Evolutionary conservation across 2,113 vertebrate species (phyloP).

Genomic region (Argyrosomus japonicus): DNA sequence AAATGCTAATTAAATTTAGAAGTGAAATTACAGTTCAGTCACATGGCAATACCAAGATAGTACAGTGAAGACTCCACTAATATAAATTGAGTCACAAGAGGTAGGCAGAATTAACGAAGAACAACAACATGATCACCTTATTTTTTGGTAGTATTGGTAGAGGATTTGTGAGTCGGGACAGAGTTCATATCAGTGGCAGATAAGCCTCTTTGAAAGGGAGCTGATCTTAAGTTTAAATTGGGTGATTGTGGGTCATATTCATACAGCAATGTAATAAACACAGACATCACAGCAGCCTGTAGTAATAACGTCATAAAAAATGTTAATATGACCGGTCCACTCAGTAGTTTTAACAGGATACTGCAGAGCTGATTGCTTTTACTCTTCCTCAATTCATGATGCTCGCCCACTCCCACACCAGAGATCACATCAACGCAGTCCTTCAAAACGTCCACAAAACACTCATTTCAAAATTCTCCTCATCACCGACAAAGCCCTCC

Average conservation of each 20-base stretch:
- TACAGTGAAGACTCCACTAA: constrained; percentile 39
- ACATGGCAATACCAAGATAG: constrained; percentile 67
- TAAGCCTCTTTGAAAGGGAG: constrained; percentile 28
- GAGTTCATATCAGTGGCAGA: constrained; percentile 31
- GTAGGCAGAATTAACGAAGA: constrained; percentile 29
- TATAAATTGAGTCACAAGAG: constrained; percentile 40
- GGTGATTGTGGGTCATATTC: constrained; percentile 14
- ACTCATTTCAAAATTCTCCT: too few relatives aligned
- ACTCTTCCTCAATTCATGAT: too few relatives aligned
- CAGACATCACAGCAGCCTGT: constrained; percentile 41
- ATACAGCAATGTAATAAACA: constrained; percentile 20
- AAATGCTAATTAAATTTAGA: constrained; percentile 83
- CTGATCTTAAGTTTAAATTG: constrained; percentile 22
- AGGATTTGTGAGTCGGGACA: constrained; percentile 12
- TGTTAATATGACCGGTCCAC: too few relatives aligned
- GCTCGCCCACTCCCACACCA: too few relatives aligned
- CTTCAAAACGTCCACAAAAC: too few relatives aligned
- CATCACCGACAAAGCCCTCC: too few relatives aligned
- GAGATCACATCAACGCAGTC: too few relatives aligned
- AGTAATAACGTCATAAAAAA: too few relatives aligned
- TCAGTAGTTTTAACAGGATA: too few relatives aligned
- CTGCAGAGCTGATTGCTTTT: neutral
- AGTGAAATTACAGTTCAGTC: constrained; percentile 75
- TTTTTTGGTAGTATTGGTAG: neutral
- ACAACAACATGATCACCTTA: neutral